A percentile compares a stretch with the other conserved stretches of the same genome.
Conservation (phyloP, 2,797 vertebrate genomes). For the Tadarida brasiliensis region DNA sequence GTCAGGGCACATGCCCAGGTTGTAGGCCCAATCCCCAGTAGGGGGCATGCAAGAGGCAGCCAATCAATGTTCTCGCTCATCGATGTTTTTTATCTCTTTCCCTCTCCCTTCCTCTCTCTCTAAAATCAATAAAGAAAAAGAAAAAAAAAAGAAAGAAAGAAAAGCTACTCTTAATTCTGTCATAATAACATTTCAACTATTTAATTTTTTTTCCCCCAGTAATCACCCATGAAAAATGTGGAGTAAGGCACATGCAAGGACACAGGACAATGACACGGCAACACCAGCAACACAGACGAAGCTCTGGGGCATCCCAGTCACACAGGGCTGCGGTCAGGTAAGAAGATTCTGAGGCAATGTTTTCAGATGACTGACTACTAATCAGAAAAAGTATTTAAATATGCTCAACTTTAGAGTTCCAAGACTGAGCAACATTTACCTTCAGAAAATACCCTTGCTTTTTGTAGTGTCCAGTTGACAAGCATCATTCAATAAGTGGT, state of each 20-base stretch:
- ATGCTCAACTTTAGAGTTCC: neutral
- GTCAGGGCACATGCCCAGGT: no score
- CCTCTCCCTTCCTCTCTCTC: no score
- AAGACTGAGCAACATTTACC: neutral
- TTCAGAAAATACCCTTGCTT: neutral
- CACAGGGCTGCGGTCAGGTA: neutral
- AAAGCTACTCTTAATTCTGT: neutral
- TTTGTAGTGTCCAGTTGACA: neutral
- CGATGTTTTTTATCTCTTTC: no score
- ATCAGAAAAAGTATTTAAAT: neutral
- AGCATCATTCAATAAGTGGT: neutral
- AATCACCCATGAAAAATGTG: neutral
- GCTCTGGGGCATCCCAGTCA: no score
- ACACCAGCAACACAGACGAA: neutral
- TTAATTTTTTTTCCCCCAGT: neutral
- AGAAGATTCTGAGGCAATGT: neutral
- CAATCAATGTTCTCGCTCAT: no score
- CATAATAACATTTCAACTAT: neutral
- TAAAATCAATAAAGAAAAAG: no score
- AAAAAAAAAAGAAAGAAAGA: neutral
- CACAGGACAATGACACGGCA: neutral
- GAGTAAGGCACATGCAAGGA: neutral
- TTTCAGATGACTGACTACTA: neutral
- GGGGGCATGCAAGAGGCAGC: no score
- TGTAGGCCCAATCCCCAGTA: no score